Evolutionary conservation across 2,113 vertebrate genomes (phyloP).

Genomic region (Gorilla gorilla): DNA sequence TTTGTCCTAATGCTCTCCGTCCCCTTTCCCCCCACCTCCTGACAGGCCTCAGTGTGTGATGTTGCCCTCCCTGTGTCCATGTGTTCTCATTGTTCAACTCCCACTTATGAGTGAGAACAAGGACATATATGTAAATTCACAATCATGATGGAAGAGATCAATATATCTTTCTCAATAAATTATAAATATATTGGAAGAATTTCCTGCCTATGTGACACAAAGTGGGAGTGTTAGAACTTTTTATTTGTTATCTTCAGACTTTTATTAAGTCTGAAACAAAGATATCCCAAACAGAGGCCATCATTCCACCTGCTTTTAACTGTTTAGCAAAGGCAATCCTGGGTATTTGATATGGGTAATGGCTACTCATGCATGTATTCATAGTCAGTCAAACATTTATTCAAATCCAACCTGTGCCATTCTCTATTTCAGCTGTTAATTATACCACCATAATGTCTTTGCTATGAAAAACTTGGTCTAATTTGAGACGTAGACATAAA

Average conservation of each 20-base stretch:
- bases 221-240: neutral
- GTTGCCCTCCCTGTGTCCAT: too few species aligned
- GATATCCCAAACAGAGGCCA: neutral
- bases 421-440: neutral
- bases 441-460: neutral
- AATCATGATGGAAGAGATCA: neutral
- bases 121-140: neutral
- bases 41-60: too few species aligned
- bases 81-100: too few species aligned
- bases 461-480: neutral
- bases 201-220: neutral
- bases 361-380: neutral
- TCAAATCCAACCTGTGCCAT: neutral
- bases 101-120: too few species aligned
- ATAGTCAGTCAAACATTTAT: neutral
- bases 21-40: too few species aligned
- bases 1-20: too few species aligned
- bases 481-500: neutral
- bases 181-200: neutral
- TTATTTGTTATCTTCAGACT: neutral
- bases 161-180: neutral
- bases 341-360: neutral
- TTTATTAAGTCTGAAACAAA: neutral
- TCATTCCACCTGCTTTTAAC: neutral
- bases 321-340: neutral